These are phyloP conservation scores for Lutraria rhynchaena DNA, from an alignment of 1,140 invertebrate genomes.

Conservation along the genomic window DNA sequence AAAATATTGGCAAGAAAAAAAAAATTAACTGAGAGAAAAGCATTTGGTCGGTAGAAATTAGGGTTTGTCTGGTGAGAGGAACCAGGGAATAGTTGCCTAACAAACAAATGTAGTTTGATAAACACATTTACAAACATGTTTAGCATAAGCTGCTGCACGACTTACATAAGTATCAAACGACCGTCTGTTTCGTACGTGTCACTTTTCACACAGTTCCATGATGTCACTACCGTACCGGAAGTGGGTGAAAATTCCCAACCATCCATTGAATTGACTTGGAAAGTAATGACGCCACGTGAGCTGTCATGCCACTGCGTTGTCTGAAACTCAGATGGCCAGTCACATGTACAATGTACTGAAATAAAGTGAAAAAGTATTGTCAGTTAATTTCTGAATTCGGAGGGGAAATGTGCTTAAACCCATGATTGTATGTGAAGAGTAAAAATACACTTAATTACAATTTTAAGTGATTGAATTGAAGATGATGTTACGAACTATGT, in stretches of 20 bases:
- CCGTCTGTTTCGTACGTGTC: slow-evolving; percentile 18
- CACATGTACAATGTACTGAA: slow-evolving; percentile 33
- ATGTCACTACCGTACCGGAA: background rate
- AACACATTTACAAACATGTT: too few relatives aligned
- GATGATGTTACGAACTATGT: too few relatives aligned
- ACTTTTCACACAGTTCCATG: slow-evolving; percentile 35
- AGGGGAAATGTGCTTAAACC: too few relatives aligned
- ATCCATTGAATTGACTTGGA: slow-evolving; percentile 7
- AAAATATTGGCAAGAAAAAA: too few relatives aligned
- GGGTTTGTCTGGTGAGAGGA: too few relatives aligned
- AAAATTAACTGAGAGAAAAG: background rate
- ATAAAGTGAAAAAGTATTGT: background rate
- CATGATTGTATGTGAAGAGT: too few relatives aligned
- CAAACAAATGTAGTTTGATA: too few relatives aligned
- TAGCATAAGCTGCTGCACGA: too few relatives aligned
- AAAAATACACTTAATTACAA: too few relatives aligned
- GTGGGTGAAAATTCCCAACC: slow-evolving; percentile 26
- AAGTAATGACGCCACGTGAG: slow-evolving; percentile 27
- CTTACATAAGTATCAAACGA: slow-evolving; percentile 40
- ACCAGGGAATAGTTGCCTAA: too few relatives aligned
- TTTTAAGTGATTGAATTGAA: too few relatives aligned
- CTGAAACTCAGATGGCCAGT: slow-evolving; percentile 25
- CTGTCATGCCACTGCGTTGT: slow-evolving; percentile 32
- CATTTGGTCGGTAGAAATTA: background rate
- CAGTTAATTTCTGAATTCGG: too few relatives aligned